These are phyloP conservation scores for Cephus runcator DNA, from an alignment of 2,888 invertebrate genomes.

Conservation along the genomic window DNA sequence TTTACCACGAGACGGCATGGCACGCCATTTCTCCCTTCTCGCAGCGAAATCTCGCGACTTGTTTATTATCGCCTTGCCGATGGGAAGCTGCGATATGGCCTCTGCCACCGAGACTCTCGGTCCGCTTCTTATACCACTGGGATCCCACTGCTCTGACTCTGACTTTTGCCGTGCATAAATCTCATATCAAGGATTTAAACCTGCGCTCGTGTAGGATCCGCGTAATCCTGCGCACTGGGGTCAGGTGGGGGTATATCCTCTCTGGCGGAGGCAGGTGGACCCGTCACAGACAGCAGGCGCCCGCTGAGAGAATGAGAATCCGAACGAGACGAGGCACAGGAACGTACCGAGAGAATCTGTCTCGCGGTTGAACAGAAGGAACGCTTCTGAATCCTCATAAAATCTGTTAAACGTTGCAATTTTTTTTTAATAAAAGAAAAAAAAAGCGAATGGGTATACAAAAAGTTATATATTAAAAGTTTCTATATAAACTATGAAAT, in stretches of 20 bases:
- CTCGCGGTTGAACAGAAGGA: no score
- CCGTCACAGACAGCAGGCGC: not conserved
- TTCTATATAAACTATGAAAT: no score
- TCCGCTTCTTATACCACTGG: no score
- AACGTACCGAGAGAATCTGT: no score
- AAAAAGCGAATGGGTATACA: no score
- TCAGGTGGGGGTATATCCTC: constrained; percentile 1
- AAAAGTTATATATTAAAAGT: no score
- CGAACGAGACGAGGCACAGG: no score
- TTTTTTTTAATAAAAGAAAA: no score
- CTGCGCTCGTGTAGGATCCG: not conserved
- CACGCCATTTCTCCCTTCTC: not conserved
- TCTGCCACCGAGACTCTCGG: not conserved
- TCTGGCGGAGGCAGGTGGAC: not conserved
- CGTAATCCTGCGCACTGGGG: not conserved
- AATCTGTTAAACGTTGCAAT: no score
- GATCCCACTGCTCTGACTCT: no score
- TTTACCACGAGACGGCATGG: not conserved
- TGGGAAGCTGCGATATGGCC: not conserved
- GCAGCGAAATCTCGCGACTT: constrained; percentile 2
- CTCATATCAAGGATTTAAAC: not conserved
- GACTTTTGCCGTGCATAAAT: not conserved
- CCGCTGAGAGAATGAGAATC: not conserved
- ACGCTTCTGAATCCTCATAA: no score
- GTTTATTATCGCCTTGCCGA: constrained; percentile 2